These are phyloP conservation scores for Parasteatoda tepidariorum DNA, from an alignment of 1,140 invertebrate species.

Conservation along the genomic window DNA sequence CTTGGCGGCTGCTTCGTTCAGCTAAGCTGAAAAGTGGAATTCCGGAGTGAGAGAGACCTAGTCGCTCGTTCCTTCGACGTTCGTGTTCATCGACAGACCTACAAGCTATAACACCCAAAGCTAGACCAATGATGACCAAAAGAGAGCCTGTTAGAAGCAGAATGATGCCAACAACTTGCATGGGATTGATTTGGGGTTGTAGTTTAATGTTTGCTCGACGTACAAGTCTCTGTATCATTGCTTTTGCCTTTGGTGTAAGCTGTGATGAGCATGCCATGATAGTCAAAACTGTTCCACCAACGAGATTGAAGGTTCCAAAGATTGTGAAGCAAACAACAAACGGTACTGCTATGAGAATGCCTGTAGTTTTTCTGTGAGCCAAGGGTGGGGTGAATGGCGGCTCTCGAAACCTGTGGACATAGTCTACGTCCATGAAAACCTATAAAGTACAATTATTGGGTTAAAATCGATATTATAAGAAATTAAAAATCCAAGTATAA, in stretches of 20 bases:
- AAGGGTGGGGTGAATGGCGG: too few relatives aligned
- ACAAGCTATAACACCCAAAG: conserved; percentile 34
- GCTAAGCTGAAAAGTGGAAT: not conserved
- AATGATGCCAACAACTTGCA: conserved; percentile 41
- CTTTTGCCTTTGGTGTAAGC: not conserved
- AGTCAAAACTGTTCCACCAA: conserved; percentile 41
- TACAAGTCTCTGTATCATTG: not conserved
- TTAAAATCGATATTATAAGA: too few relatives aligned
- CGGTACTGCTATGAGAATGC: conserved; percentile 37
- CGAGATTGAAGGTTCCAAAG: conserved; percentile 52
- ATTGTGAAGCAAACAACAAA: conserved; percentile 48
- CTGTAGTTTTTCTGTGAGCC: not conserved
- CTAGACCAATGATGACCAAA: conserved; percentile 29
- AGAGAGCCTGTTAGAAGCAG: conserved; percentile 29
- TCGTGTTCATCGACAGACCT: conserved; percentile 13
- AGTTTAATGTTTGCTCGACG: not conserved
- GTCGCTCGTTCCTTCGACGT: not conserved
- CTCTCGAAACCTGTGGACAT: too few relatives aligned
- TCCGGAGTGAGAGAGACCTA: not conserved
- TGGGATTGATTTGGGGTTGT: conserved; percentile 12
- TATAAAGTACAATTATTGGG: too few relatives aligned
- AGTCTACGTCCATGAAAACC: too few relatives aligned
- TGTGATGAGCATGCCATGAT: conserved; percentile 17
- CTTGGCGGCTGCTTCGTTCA: not conserved
- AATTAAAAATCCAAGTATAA: too few relatives aligned